Evolutionary conservation across 2,797 vertebrate genomes (phyloP), one percentile per base, ranked within the genome.

Genomic region (Coilia nasus): DNA sequence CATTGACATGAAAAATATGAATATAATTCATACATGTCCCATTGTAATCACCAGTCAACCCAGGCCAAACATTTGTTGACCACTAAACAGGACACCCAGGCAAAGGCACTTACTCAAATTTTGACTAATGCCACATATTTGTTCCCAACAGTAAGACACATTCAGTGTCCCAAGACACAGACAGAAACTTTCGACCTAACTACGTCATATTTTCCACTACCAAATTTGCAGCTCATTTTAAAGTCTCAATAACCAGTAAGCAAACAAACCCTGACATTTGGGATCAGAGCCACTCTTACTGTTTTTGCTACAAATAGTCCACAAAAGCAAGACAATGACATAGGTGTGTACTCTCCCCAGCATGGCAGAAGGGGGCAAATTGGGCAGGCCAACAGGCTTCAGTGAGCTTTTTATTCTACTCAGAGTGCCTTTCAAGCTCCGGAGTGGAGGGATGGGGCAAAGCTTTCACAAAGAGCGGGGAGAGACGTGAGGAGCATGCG

Each of bases 381-480:
- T 57, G 25, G 56, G 62, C 47, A 17, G 57, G 83, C 46, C 81
- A 75, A 81, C n/a, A 59, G 82, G 85, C 84, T 85, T 87, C 78
- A 81, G 35, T 85, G 67, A 81, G 50, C 88, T 88, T 85, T 90
- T 85, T 90, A 83, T 88, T 89, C 87, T 88, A 87, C 85, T 88
- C 84, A 88, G 56, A 64, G 71, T 57, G 82, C 57, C 86, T 90
- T 89, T 91, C 86, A 89, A 87, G 86, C 84, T 83, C 82, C 84
- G 83, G 0, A 50, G 80, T 62, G 31, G 62, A 83, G 54, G 47
- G 82, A 25, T 54, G 46, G 47, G 81, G 82, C 54, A 83, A 60
- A 47, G 71, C n/a, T 64, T 35, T 62, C 84, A 88, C 83, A 88
- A 88, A 88, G 85, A 57, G 50, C 82, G 81, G 75, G 62, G 64